phyloP scores from a whole-genome alignment of 2,888 invertebrate species.

The Drosophila nr. fundita region DNA sequence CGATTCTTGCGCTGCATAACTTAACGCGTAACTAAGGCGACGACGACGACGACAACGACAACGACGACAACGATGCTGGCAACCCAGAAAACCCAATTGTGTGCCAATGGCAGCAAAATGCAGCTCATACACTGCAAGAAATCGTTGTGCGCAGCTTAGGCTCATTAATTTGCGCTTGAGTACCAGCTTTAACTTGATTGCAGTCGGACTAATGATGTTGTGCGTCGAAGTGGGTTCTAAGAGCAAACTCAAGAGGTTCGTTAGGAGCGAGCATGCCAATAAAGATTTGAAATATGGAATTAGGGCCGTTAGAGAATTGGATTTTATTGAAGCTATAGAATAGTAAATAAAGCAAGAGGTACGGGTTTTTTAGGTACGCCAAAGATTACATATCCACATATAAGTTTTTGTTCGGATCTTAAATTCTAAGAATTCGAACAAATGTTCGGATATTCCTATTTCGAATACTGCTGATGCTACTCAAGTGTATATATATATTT shows the following conservation, averaged over 20 bases:
- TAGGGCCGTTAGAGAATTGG: background rate
- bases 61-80: constrained; percentile 37
- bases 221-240: background rate
- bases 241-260: background rate
- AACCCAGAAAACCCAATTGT: constrained; percentile 69
- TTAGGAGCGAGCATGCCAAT: background rate
- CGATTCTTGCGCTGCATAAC: constrained; percentile 69
- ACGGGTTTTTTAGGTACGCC: background rate
- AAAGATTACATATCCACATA: background rate
- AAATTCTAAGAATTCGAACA: background rate
- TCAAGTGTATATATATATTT: background rate
- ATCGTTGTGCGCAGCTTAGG: constrained; percentile 10
- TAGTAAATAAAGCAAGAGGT: background rate
- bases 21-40: constrained; percentile 66
- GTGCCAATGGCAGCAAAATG: constrained; percentile 63
- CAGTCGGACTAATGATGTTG: background rate
- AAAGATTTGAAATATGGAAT: background rate
- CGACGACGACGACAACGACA: constrained; percentile 29
- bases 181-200: constrained; percentile 15
- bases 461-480: no score
- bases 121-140: constrained; percentile 52
- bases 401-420: background rate
- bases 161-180: constrained; percentile 5
- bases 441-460: background rate
- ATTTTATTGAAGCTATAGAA: background rate